Base-by-base conservation (phyloP, 2,113 vertebrate species). In the Lutjanus erythropterus region DNA sequence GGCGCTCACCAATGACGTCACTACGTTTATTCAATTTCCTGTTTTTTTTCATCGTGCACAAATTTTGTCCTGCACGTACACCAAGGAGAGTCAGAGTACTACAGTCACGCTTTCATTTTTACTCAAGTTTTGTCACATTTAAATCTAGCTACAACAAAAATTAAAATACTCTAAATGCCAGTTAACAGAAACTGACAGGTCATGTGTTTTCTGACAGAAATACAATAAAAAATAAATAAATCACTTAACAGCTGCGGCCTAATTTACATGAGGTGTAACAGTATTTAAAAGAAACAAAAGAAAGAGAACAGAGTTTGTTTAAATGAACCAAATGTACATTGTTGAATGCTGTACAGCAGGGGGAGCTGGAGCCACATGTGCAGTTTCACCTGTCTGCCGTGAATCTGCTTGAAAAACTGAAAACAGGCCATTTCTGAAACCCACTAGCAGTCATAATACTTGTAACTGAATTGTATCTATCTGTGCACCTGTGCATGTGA, bases 1-100 rank as follows among this genome's bases (percentile, higher is more conserved):
- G 94, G 94, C 95, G 95, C 95, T 84, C 78, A 61, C 33, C 68
- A 72, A 95, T 96, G 94, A 95, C 94, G 94, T 95, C 94, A 92
- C 53, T 0, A 0, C 8, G 35, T 75, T 86, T 9, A 83, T 75
- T 87, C 81, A 52, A 88, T 92, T 92, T 93, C 92, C 93, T 90
- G 75, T 80, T 81, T 60, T 77, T 47, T 67, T n/a, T 29, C 10
- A 10, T 29, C 10, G 7, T 29, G 46, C n/a, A 18, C 39, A 19
- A 44, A 25, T n/a, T n/a, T n/a, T 7, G 27, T 62, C 37, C 1
- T 31, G 23, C 75, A 35, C 56, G 55, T 19, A 31, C 64, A 19
- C 23, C 2, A 2, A 31, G 2, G 3, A 42, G 41, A n/a, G n/a
- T n/a, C n/a, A n/a, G n/a, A n/a, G n/a, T n/a, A n/a, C n/a, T n/a